Evolutionary conservation across 2,888 invertebrate species (phyloP), one percentile per base, ranked within the genome.

Genomic region (Apomyelois bistriatella): DNA sequence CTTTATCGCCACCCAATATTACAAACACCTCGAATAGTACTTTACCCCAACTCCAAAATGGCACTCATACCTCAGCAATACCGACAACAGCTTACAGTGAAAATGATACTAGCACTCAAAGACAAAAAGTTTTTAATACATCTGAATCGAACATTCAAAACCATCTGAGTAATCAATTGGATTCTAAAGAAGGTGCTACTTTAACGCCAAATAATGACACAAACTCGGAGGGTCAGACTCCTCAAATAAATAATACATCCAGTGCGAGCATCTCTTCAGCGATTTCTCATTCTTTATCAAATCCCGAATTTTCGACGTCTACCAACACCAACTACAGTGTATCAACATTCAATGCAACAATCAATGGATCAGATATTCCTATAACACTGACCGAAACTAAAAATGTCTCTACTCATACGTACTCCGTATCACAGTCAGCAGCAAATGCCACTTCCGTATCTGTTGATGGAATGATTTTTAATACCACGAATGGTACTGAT

Each of bases 291-390:
- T 32, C 32, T 10, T 32, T 7, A 3, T 32, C 8, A 2, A 10
- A 9, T 30, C 30, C 43, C 1, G 12, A 30, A 30, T 7, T 12
- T 8, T 6, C 7, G 1, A 43, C 43, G 3, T 30, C 13, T 13
- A 43, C n/a, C 12, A 43, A 43, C 13, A 43, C n/a, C 12, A 43
- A 43, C 13, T 43, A 48, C 17, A 37, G 37, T 37, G 17, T 48
- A 13, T 7, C 48, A 12, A 12, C 5, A 16, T 8, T 22, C 4
- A 48, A 37, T 16, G 17, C 8, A 3, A 48, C 48, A 7, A 12
- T 37, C 13, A 49, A 49, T 13, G 46, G 46, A 6, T 46, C 46
- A 16, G 16, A 46, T 9, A 32, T 32, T 5, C 37, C 37, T 13
- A 28, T 30, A 22, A 9, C 10, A 3, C 13, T 37, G 1, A 49